A percentile compares a stretch with the other conserved stretches of the same genome.
Conservation (phyloP, 2,797 vertebrate species). For the Tachyglossus aculeatus region DNA sequence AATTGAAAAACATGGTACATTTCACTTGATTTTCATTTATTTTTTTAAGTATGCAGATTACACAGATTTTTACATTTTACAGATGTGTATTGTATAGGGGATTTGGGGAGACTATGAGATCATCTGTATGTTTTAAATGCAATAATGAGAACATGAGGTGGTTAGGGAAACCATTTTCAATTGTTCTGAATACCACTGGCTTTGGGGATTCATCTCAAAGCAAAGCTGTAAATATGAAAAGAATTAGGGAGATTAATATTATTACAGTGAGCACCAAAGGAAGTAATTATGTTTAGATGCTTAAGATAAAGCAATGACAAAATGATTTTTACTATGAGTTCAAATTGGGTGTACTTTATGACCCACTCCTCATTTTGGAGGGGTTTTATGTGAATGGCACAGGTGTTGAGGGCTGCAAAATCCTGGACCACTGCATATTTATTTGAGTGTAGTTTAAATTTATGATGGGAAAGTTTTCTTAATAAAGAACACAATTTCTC, state of each 20-base stretch:
- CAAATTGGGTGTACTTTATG: neutral
- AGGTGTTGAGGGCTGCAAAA: conserved; percentile 20
- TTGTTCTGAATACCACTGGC: neutral
- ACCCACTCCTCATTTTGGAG: neutral
- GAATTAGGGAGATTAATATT: conserved; percentile 37
- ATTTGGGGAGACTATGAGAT: neutral
- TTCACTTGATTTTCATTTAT: conserved; percentile 67
- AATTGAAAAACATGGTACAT: conserved; percentile 74
- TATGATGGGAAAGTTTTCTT: neutral
- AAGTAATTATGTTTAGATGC: conserved; percentile 26
- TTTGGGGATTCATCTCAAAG: conserved; percentile 40
- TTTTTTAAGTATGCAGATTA: conserved; percentile 57
- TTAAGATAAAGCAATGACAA: conserved; percentile 32
- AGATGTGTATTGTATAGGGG: conserved; percentile 26
- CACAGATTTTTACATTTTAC: conserved; percentile 60
- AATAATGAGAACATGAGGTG: neutral
- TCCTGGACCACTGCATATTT: neutral
- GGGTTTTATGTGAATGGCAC: neutral
- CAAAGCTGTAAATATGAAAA: conserved; percentile 27
- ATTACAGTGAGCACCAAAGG: conserved; percentile 29
- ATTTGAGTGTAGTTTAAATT: neutral
- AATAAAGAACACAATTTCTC: neutral
- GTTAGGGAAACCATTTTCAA: neutral
- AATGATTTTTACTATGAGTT: neutral
- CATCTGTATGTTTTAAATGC: conserved; percentile 8